These are phyloP conservation scores for Temnothorax rugatulus DNA, from an alignment of 2,888 invertebrate genomes.

Conservation along the genomic window DNA sequence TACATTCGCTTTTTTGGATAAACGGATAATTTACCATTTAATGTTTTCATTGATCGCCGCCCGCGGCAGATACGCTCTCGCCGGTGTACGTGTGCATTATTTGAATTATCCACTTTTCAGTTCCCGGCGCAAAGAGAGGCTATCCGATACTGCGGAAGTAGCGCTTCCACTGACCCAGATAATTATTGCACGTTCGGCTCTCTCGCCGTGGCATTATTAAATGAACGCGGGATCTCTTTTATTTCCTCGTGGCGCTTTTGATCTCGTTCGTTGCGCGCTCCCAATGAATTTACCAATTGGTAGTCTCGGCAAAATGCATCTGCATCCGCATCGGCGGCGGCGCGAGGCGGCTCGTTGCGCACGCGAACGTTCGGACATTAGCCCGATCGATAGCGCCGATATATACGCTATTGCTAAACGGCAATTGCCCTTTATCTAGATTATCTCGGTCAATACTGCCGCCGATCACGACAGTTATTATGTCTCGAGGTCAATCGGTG, in stretches of 20 bases:
- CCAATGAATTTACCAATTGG: conserved; percentile 41
- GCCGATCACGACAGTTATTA: conserved; percentile 67
- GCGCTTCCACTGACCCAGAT: conserved; percentile 54
- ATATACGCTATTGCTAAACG: conserved; percentile 38
- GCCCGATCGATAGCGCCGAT: conserved; percentile 40
- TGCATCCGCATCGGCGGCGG: conserved; percentile 34
- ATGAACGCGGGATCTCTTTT: conserved; percentile 42
- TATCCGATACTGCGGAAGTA: conserved; percentile 44
- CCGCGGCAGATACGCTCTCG: neutral
- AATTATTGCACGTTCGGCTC: conserved; percentile 54
- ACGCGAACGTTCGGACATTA: conserved; percentile 37
- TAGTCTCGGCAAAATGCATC: conserved; percentile 42
- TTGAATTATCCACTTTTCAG: conserved; percentile 54
- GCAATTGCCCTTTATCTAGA: conserved; percentile 47
- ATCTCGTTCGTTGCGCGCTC: conserved; percentile 46
- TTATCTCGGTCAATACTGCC: conserved; percentile 62
- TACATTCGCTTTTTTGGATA: conserved; percentile 10
- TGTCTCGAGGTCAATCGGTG: conserved; percentile 63
- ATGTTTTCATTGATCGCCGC: conserved; percentile 6
- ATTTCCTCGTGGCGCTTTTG: conserved; percentile 43
- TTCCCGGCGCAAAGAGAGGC: conserved; percentile 27
- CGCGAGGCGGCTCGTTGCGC: conserved; percentile 7
- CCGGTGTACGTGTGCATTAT: conserved; percentile 22
- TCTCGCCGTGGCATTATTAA: conserved; percentile 48
- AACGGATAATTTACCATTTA: conserved; percentile 34